phyloP scores from a whole-genome alignment of 2,888 invertebrate genomes.

The Cyclophora punctaria region DNA sequence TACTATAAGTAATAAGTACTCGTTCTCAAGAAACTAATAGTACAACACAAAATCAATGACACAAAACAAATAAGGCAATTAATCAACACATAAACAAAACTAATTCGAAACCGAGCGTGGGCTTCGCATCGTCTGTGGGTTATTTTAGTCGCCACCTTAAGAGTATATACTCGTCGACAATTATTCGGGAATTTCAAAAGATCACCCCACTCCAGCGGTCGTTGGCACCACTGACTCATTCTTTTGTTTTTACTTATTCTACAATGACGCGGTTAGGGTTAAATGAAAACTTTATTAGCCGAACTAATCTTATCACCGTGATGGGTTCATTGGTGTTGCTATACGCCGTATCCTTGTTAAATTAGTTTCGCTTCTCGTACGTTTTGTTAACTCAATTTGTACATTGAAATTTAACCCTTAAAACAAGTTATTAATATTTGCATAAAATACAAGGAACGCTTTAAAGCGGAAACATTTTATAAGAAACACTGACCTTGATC shows the following conservation, averaged over 20 bases:
- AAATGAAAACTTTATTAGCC: conserved; percentile 23
- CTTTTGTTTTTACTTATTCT: conserved; percentile 60
- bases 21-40: no score
- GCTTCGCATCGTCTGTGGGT: conserved; percentile 49
- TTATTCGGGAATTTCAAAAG: conserved; percentile 72
- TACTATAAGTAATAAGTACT: no score
- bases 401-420: no score
- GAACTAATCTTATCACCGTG: conserved; percentile 3
- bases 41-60: conserved; percentile 19
- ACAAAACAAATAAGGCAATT: conserved; percentile 55
- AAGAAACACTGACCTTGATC: no score
- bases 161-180: conserved; percentile 51
- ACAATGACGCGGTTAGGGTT: conserved; percentile 27
- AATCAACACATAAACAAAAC: conserved; percentile 71
- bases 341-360: no score
- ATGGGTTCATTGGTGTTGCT: no score
- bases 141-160: conserved; percentile 64
- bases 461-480: no score
- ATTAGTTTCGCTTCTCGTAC: no score
- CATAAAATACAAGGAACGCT: no score
- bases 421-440: no score
- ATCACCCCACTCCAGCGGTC: conserved; percentile 66
- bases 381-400: no score
- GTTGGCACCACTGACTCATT: conserved; percentile 65
- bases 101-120: conserved; percentile 55